These are phyloP conservation scores for Falco punctatus DNA, from an alignment of 2,113 vertebrate species.

Conservation along the genomic window DNA sequence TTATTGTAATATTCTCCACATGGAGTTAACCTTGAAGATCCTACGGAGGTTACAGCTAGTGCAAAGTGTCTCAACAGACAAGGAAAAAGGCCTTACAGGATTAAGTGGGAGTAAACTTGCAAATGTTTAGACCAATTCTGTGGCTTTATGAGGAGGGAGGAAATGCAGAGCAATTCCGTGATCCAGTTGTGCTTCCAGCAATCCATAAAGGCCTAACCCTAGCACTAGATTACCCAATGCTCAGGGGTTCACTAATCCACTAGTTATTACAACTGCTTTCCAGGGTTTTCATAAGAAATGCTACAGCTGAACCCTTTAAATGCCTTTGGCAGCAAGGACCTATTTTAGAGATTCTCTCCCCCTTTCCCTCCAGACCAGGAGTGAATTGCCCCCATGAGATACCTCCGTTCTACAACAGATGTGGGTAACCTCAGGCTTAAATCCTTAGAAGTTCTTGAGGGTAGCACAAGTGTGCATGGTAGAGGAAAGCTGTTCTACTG, in stretches of 20 bases:
- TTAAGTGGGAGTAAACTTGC: not conserved
- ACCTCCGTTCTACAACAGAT: not conserved
- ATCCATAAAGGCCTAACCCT: not conserved
- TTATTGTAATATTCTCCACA: not conserved
- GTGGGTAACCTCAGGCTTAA: not conserved
- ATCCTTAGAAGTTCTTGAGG: not conserved
- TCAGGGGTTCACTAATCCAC: not conserved
- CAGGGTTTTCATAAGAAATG: not conserved
- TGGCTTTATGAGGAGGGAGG: not conserved
- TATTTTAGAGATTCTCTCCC: not conserved
- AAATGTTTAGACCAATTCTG: not conserved
- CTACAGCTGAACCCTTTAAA: not conserved
- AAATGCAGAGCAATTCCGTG: not conserved
- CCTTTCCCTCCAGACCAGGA: not conserved
- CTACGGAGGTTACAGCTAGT: not conserved
- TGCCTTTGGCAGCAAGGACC: not conserved
- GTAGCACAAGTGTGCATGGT: not conserved
- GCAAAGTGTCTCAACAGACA: not conserved
- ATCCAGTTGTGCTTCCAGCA: not conserved
- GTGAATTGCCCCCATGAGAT: not conserved
- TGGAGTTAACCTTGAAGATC: not conserved
- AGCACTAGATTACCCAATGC: not conserved
- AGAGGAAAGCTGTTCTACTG: not conserved
- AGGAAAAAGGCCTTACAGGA: not conserved
- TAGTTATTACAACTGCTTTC: slow-evolving; percentile 6